Conservation (phyloP, 2,888 invertebrate genomes). For the Steinernema scapterisci region DNA sequence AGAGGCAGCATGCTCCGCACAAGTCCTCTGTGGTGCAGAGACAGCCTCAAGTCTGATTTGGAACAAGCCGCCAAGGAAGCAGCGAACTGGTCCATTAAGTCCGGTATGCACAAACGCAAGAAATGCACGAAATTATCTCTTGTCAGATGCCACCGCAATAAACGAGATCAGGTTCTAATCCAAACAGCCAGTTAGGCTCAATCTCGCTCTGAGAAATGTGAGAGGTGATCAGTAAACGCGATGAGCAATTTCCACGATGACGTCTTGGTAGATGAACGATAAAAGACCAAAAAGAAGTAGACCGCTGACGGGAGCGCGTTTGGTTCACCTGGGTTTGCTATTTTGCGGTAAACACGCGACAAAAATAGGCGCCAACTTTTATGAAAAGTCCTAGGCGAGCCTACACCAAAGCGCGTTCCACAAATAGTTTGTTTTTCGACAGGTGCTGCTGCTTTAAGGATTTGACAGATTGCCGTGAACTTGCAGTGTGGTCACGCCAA, state of each 20-base stretch:
- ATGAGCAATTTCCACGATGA: conserved; percentile 3
- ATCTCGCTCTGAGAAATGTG: not conserved
- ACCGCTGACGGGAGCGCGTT: not conserved
- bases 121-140: not conserved
- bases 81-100: not conserved
- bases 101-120: not conserved
- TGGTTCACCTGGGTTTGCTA: not conserved
- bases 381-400: too few relatives aligned
- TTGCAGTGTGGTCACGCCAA: too few relatives aligned
- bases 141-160: not conserved
- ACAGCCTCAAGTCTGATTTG: not conserved
- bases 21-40: too few relatives aligned
- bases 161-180: conserved; percentile 13
- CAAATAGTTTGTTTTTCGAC: too few relatives aligned
- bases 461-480: too few relatives aligned
- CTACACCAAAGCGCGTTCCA: too few relatives aligned
- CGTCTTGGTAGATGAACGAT: conserved; percentile 26
- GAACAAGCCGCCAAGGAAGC: not conserved
- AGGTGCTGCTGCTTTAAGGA: too few relatives aligned
- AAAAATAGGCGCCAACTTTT: not conserved
- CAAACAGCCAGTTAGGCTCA: conserved; percentile 13
- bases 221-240: not conserved
- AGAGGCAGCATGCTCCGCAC: too few relatives aligned
- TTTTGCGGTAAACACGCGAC: not conserved
- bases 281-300: conserved; percentile 24